These are phyloP conservation scores for Nerophis lumbriciformis DNA, from an alignment of 2,113 vertebrate species.

Conservation along the genomic window DNA sequence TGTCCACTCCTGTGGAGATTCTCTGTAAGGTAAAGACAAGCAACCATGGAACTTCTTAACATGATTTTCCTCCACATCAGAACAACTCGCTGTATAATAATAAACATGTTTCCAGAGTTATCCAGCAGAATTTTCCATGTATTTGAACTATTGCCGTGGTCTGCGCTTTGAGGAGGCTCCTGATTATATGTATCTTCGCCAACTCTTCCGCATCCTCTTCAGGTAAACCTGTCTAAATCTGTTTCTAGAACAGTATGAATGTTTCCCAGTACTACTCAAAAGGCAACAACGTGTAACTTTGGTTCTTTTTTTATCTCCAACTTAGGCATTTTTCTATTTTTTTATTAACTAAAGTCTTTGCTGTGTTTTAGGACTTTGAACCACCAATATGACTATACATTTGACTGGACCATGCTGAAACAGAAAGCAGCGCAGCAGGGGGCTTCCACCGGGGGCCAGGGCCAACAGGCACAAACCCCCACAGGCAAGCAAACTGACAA, in stretches of 20 bases:
- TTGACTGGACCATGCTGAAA: slow-evolving; percentile 99
- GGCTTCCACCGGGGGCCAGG: slow-evolving; percentile 97
- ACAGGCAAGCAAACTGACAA: slow-evolving; percentile 99
- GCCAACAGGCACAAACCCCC: slow-evolving; percentile 99
- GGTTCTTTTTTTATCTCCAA: neutral
- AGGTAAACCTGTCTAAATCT: slow-evolving; percentile 77
- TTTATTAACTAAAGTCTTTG: neutral
- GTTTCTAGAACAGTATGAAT: neutral
- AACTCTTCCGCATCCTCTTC: slow-evolving; percentile 99
- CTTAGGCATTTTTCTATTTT: neutral
- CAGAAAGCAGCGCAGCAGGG: slow-evolving; percentile 99
- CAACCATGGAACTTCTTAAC: neutral
- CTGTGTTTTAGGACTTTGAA: slow-evolving; percentile 85
- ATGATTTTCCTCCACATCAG: neutral
- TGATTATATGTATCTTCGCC: slow-evolving; percentile 99
- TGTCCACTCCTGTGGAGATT: slow-evolving; percentile 99
- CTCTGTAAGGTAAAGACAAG: slow-evolving; percentile 91
- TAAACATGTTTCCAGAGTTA: slow-evolving; percentile 76
- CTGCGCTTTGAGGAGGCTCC: slow-evolving; percentile 98
- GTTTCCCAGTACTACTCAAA: neutral
- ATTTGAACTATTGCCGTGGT: slow-evolving; percentile 99
- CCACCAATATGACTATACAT: slow-evolving; percentile 99
- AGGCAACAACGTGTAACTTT: too few species aligned
- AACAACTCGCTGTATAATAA: slow-evolving; percentile 1
- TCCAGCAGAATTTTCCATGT: slow-evolving; percentile 99